phyloP scores from a whole-genome alignment of 2,113 vertebrate genomes.

The Atlantisia rogersi region DNA sequence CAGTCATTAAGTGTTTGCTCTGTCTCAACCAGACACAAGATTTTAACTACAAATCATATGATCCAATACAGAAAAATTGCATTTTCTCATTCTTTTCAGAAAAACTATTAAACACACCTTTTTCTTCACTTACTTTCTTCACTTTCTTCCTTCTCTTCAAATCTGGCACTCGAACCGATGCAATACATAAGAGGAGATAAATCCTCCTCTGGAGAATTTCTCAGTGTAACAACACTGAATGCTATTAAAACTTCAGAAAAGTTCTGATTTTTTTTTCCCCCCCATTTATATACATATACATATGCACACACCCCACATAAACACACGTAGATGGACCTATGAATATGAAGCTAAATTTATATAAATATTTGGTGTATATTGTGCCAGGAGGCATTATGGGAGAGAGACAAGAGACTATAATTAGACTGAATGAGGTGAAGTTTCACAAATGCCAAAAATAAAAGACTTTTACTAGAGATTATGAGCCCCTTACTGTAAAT shows the following conservation, averaged over 20 bases:
- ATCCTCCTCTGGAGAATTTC: neutral
- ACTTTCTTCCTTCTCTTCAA: neutral
- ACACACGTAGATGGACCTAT: neutral
- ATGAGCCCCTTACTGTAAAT: neutral
- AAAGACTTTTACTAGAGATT: neutral
- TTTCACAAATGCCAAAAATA: neutral
- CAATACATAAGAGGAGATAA: neutral
- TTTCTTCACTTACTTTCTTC: neutral
- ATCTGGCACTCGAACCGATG: neutral
- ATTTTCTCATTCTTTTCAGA: neutral
- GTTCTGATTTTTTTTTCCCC: neutral
- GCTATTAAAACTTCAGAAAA: neutral
- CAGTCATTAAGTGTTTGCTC: neutral
- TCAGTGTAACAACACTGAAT: neutral
- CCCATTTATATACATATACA: neutral
- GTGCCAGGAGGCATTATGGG: neutral
- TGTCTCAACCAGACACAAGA: neutral
- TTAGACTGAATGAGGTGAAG: neutral
- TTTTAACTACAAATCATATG: neutral
- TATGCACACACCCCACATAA: neutral
- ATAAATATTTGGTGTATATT: neutral
- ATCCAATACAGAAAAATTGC: neutral
- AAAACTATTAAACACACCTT: neutral
- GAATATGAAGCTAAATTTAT: neutral
- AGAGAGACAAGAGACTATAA: neutral